Conservation (phyloP, 2,888 invertebrate genomes). For the Cryptocephalus moraei region DNA sequence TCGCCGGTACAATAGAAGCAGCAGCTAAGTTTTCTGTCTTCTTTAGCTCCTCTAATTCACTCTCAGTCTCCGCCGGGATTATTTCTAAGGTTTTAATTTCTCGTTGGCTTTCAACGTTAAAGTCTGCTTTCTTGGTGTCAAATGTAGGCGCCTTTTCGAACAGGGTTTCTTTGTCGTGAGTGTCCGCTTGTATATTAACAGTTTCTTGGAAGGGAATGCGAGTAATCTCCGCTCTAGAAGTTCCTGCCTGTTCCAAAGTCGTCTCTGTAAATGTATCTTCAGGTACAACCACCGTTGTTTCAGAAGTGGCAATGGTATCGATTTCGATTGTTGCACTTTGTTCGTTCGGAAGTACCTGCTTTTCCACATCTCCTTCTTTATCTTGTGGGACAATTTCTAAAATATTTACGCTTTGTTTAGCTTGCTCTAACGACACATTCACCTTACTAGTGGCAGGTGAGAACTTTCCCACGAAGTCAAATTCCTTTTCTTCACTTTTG, state of each 20-base stretch:
- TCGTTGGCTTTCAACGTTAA: constrained; percentile 36
- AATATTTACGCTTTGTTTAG: constrained; percentile 38
- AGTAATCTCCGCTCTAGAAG: constrained; percentile 24
- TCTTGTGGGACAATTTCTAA: constrained; percentile 29
- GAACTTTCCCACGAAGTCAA: constrained; percentile 36
- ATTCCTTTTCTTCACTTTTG: constrained; percentile 41
- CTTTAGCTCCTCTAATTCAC: constrained; percentile 28
- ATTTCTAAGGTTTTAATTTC: constrained; percentile 41
- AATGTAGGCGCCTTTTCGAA: constrained; percentile 13
- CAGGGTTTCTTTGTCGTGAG: constrained; percentile 32
- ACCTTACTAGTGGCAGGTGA: constrained; percentile 41
- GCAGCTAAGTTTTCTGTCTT: constrained; percentile 29
- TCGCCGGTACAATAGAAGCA: constrained; percentile 30
- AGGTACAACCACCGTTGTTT: constrained; percentile 24
- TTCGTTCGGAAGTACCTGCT: constrained; percentile 19
- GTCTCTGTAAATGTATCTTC: constrained; percentile 14
- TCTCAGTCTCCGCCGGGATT: constrained; percentile 41
- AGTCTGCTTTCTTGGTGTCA: constrained; percentile 32
- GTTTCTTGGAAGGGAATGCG: constrained; percentile 28
- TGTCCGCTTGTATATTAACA: constrained; percentile 26
- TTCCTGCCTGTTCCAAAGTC: constrained; percentile 5
- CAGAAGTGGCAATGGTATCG: constrained; percentile 35
- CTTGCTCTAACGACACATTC: constrained; percentile 40
- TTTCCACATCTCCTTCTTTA: constrained; percentile 29
- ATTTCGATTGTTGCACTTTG: constrained; percentile 34